phyloP scores from a whole-genome alignment of 2,888 invertebrate genomes.

The Acrocyrtus sp. region DNA sequence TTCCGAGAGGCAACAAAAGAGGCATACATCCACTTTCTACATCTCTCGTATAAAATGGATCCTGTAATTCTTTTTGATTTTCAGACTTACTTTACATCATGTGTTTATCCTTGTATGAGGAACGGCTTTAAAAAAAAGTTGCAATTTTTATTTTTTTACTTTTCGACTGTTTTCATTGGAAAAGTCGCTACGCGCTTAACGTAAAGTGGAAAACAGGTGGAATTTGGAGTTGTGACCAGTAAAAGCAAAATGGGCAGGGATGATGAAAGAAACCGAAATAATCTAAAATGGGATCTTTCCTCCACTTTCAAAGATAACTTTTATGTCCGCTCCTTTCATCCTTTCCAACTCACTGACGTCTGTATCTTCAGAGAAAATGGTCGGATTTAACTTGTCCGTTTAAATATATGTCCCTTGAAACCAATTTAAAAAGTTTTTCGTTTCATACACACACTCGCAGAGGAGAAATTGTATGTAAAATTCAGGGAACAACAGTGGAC shows the following conservation, averaged over 20 bases:
- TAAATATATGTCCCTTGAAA: background rate
- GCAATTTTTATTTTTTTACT: too few relatives aligned
- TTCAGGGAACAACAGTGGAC: background rate
- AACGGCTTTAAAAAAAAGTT: too few relatives aligned
- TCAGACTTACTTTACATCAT: slow-evolving; percentile 9
- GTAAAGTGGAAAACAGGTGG: background rate
- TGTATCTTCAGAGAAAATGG: background rate
- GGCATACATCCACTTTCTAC: background rate
- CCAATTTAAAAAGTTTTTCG: background rate
- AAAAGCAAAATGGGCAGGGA: slow-evolving; percentile 2
- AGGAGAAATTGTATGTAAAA: background rate
- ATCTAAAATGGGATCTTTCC: slow-evolving; percentile 26
- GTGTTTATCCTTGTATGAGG: too few relatives aligned
- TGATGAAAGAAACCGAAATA: background rate
- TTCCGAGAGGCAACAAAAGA: too few relatives aligned
- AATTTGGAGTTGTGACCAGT: background rate
- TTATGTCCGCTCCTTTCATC: background rate
- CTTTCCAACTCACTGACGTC: background rate
- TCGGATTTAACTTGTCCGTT: slow-evolving; percentile 29
- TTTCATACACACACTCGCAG: background rate
- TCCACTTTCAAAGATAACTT: background rate
- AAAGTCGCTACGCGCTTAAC: too few relatives aligned
- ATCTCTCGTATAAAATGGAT: background rate
- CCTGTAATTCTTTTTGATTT: slow-evolving; percentile 33
- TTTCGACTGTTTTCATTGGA: too few relatives aligned